Evolutionary conservation across 2,888 invertebrate genomes (phyloP).

Genomic region (Diogma glabrata): DNA sequence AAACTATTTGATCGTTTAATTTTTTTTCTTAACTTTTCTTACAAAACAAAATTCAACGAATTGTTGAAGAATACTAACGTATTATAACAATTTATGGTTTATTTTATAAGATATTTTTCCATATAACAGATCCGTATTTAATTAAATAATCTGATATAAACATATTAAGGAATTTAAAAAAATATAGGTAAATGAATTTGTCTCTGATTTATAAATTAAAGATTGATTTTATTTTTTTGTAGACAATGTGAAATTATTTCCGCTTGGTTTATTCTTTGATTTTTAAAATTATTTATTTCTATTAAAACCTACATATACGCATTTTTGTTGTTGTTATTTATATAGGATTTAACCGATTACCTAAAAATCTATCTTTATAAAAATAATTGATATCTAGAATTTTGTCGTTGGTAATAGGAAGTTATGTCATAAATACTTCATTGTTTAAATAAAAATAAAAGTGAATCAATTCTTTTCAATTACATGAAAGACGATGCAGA

Average conservation of each 20-base stretch:
- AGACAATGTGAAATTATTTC: constrained; percentile 17
- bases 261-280: constrained; percentile 14
- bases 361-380: no score
- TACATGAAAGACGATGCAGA: no score
- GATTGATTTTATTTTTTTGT: neutral
- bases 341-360: no score
- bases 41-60: neutral
- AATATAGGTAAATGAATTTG: constrained; percentile 14
- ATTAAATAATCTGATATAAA: neutral
- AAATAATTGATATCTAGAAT: no score
- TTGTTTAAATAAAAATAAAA: no score
- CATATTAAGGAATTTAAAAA: neutral
- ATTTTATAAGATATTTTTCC: constrained; percentile 4
- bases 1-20: neutral
- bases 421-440: no score
- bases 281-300: no score
- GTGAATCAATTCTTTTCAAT: no score
- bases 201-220: constrained; percentile 12
- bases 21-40: constrained; percentile 1
- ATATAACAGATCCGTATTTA: neutral
- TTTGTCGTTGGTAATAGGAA: no score
- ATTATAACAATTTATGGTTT: neutral
- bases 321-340: no score
- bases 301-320: no score
- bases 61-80: constrained; percentile 2